Percentiles rank a stretch among this genome's conserved stretches.
Conservation (phyloP, 2,113 vertebrate genomes). For the Tylochromis polylepis region DNA sequence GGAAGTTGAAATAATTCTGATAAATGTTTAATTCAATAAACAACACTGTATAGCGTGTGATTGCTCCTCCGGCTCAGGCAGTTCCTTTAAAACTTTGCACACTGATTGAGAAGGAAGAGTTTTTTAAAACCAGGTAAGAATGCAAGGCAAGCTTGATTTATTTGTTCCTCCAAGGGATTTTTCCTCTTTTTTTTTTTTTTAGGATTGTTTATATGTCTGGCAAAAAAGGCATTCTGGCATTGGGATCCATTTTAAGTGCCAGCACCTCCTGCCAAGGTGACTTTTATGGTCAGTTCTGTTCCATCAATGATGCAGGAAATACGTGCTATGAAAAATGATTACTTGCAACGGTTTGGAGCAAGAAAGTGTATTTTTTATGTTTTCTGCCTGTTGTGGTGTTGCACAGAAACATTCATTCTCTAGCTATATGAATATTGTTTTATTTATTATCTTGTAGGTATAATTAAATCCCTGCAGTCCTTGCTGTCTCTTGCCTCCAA, state of each 20-base stretch:
- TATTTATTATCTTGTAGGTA: slow-evolving; percentile 30
- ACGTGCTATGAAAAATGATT: slow-evolving; percentile 41
- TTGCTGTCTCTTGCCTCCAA: not conserved
- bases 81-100: not conserved
- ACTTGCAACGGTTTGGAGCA: not conserved
- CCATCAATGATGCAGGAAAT: slow-evolving; percentile 49
- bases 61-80: not conserved
- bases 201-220: slow-evolving; percentile 12
- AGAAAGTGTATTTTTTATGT: slow-evolving; percentile 5
- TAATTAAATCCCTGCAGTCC: slow-evolving; percentile 27
- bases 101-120: slow-evolving; percentile 3
- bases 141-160: slow-evolving; percentile 15
- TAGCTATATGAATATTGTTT: not conserved
- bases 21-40: not conserved
- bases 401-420: not conserved
- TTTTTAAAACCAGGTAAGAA: slow-evolving; percentile 16
- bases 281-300: slow-evolving; percentile 27
- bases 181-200: slow-evolving; percentile 21
- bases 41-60: not conserved
- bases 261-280: slow-evolving; percentile 32
- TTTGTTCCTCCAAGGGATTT: slow-evolving; percentile 17
- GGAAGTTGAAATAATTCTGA: not conserved
- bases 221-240: slow-evolving; percentile 6
- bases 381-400: not conserved
- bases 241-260: slow-evolving; percentile 8